A percentile compares a stretch with the other conserved stretches of the same genome.
Evolutionary conservation across 2,888 invertebrate species (phyloP).

Genomic region (Nymphalis polychloros): DNA sequence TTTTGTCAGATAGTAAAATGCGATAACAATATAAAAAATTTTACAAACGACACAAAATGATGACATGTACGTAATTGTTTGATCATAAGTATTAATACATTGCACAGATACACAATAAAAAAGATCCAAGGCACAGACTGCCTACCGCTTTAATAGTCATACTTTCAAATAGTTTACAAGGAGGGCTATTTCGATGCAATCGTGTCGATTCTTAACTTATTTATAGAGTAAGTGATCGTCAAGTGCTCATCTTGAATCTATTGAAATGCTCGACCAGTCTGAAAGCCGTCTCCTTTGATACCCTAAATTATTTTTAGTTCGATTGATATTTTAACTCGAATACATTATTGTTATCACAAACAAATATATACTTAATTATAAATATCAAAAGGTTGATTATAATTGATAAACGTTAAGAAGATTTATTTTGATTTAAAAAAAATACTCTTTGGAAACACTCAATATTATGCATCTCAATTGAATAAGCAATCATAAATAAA

Average conservation of each 20-base stretch:
- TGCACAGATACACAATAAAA: not conserved
- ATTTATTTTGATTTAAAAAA: no score
- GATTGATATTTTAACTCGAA: conserved; percentile 18
- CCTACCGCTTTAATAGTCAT: not conserved
- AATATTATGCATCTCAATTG: no score
- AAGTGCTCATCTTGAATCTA: conserved; percentile 38
- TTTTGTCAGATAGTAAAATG: no score
- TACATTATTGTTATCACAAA: conserved; percentile 5
- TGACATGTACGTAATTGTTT: no score
- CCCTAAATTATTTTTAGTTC: conserved; percentile 14
- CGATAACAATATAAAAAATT: no score
- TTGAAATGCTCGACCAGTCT: conserved; percentile 25
- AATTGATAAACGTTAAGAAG: not conserved
- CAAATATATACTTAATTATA: not conserved
- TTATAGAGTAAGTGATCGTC: conserved; percentile 44
- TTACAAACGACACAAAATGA: no score
- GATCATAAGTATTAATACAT: no score
- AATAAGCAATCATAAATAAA: not conserved
- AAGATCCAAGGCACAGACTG: no score
- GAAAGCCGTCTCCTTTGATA: conserved; percentile 29
- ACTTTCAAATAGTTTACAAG: conserved; percentile 27
- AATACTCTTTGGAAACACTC: no score
- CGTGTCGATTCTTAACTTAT: conserved; percentile 43
- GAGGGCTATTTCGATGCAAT: conserved; percentile 45
- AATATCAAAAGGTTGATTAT: not conserved